Conservation (phyloP, 2,888 invertebrate species). For the Cataglyphis rosenhaueri region DNA sequence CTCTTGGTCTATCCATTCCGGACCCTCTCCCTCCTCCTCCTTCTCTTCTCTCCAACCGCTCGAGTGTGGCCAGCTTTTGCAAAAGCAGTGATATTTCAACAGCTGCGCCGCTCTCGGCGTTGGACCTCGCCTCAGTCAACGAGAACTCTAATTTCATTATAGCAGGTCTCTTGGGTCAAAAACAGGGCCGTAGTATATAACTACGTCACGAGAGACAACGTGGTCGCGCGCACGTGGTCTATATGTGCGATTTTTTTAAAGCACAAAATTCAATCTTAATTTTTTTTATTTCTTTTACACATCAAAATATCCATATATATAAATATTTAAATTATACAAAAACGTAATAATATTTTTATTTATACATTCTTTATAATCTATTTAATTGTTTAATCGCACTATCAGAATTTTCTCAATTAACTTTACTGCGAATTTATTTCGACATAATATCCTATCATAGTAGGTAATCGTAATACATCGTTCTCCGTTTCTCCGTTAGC, state of each 20-base stretch:
- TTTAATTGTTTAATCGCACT: background rate
- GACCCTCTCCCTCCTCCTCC: constrained; percentile 5
- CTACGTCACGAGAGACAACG: constrained; percentile 53
- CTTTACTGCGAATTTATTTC: background rate
- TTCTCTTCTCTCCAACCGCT: constrained; percentile 44
- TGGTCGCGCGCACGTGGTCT: constrained; percentile 37
- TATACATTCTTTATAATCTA: background rate
- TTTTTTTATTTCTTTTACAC: constrained; percentile 9
- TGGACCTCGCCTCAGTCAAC: constrained; percentile 74
- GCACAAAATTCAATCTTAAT: background rate
- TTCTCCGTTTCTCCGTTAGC: constrained; percentile 18
- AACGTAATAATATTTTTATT: background rate
- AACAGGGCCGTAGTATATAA: constrained; percentile 66
- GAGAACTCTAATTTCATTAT: constrained; percentile 81
- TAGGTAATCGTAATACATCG: background rate
- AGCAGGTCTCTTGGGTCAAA: constrained; percentile 72
- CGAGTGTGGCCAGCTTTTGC: constrained; percentile 76
- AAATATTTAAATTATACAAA: background rate
- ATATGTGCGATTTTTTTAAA: constrained; percentile 19
- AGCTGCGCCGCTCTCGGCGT: constrained; percentile 63
- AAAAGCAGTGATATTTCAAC: constrained; percentile 82
- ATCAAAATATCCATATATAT: background rate
- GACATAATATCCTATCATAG: background rate
- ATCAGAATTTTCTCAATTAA: background rate
- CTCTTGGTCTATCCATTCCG: constrained; percentile 58